Evolutionary conservation across 2,888 invertebrate species (phyloP).

Genomic region (Leptarthrus brevirostris): DNA sequence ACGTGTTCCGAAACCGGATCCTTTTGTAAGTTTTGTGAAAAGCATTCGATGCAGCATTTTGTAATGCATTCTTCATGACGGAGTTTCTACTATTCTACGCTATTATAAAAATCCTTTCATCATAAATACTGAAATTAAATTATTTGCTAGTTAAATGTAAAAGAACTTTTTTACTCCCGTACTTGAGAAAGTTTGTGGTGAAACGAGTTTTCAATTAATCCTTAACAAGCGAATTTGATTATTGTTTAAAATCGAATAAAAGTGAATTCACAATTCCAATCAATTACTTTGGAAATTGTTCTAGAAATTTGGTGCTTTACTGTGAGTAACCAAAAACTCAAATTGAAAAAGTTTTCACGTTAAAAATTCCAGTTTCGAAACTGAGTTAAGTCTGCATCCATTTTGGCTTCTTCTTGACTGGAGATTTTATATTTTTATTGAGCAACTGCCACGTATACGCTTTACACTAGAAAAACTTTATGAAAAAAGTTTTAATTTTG

Average conservation of each 20-base stretch:
- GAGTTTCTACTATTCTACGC: too few species aligned
- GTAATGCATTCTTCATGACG: too few species aligned
- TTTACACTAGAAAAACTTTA: not conserved
- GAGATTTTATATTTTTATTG: constrained; percentile 12
- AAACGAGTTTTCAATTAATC: too few species aligned
- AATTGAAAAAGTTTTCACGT: constrained; percentile 33
- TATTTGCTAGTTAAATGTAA: too few species aligned
- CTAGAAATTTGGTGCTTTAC: not conserved
- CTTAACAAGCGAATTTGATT: not conserved
- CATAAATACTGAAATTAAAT: too few species aligned
- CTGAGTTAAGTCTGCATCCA: constrained; percentile 14
- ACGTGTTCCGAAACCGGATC: too few species aligned
- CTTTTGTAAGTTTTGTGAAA: too few species aligned
- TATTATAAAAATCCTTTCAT: too few species aligned
- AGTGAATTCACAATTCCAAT: not conserved
- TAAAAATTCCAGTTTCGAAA: constrained; percentile 5
- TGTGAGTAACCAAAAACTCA: constrained; percentile 14
- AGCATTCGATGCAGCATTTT: too few species aligned
- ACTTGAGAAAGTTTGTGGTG: too few species aligned
- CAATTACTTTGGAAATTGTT: constrained; percentile 11
- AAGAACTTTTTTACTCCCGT: too few species aligned
- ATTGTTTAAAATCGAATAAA: not conserved
- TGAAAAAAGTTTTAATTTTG: constrained; percentile 35
- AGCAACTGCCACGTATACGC: constrained; percentile 5
- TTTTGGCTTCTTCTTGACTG: not conserved